Evolutionary conservation across 2,797 vertebrate genomes (phyloP).

Genomic region (Rhynchonycteris naso): DNA sequence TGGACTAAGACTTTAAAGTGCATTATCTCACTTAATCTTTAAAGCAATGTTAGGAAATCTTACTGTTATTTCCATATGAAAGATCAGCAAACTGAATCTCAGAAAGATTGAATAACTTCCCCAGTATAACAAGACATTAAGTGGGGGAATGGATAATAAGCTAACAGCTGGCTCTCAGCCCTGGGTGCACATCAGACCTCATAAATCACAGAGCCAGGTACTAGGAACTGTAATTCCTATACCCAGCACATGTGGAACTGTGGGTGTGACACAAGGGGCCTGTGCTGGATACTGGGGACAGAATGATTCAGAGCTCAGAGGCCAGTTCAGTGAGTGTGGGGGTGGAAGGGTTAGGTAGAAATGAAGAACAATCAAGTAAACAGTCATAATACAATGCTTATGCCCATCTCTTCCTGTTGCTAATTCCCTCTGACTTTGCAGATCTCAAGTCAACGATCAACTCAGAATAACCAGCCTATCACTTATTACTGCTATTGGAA

Average conservation of each 20-base stretch:
- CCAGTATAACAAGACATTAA: not conserved
- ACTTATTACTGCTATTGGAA: not conserved
- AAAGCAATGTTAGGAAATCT: not conserved
- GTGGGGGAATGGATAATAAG: not conserved
- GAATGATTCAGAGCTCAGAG: not conserved
- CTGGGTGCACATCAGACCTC: not conserved
- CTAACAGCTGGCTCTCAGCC: not conserved
- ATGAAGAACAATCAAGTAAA: not conserved
- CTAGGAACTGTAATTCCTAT: not conserved
- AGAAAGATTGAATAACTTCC: not conserved
- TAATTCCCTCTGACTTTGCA: not conserved
- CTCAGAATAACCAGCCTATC: not conserved
- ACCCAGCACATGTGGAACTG: fast-evolving
- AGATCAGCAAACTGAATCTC: not conserved
- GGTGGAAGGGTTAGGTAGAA: not conserved
- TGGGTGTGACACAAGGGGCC: not conserved
- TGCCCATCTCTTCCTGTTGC: not conserved
- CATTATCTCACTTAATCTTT: not conserved
- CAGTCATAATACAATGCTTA: not conserved
- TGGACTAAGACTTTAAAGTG: not conserved
- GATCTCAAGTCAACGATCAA: not conserved
- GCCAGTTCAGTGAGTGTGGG: fast-evolving
- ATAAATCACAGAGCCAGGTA: not conserved
- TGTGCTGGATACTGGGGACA: not conserved
- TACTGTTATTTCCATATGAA: not conserved